These are phyloP conservation scores for Hylaeus anthracinus DNA, from an alignment of 1,140 invertebrate species.

Conservation along the genomic window DNA sequence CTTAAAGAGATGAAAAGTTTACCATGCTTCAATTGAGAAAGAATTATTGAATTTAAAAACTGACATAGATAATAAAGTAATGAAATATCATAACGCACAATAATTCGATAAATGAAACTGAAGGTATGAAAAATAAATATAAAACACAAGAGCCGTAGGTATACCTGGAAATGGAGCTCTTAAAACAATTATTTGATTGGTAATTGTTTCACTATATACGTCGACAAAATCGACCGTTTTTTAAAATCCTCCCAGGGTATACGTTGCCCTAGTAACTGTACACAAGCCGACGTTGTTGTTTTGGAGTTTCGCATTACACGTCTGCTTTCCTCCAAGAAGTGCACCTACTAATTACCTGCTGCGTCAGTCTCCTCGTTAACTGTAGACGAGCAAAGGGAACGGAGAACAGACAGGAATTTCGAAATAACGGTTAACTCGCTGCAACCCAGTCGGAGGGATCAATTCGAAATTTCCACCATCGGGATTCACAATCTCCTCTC, in stretches of 20 bases:
- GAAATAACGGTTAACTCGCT: conserved; percentile 37
- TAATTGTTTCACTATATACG: conserved; percentile 2
- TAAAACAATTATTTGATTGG: conserved; percentile 8
- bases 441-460: conserved; percentile 27
- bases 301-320: conserved; percentile 59
- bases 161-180: no score
- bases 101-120: not conserved
- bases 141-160: no score
- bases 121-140: not conserved
- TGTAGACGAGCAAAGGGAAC: conserved; percentile 44
- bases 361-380: conserved; percentile 67
- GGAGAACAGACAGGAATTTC: conserved; percentile 19
- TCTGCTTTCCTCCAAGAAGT: conserved; percentile 63
- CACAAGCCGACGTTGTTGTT: conserved; percentile 52
- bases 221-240: conserved; percentile 15
- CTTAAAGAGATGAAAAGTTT: no score
- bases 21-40: no score
- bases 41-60: no score
- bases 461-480: conserved; percentile 11
- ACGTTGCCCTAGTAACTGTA: conserved; percentile 28
- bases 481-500: conserved; percentile 1
- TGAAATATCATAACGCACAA: no score
- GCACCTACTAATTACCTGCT: conserved; percentile 61
- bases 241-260: conserved; percentile 14
- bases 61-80: no score